phyloP scores from a whole-genome alignment of 2,113 vertebrate species.

The Acrocephalus arundinaceus region DNA sequence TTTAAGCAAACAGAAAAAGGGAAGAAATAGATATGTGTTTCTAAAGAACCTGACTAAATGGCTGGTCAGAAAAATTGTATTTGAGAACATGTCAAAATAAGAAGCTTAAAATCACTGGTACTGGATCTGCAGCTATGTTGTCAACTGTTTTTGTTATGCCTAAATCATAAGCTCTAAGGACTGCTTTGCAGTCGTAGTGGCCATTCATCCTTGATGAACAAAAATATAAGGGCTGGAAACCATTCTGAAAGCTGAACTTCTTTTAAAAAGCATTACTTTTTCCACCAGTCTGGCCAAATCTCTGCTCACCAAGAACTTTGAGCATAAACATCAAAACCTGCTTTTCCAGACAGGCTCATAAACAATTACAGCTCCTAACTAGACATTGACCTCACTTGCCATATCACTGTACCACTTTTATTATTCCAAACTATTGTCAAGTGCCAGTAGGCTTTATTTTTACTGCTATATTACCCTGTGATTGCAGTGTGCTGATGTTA shows the following conservation, averaged over 20 bases:
- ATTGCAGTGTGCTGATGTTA: neutral
- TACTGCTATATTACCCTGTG: neutral
- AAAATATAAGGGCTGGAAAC: neutral
- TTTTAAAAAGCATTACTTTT: neutral
- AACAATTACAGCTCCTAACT: constrained; percentile 12
- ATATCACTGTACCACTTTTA: neutral
- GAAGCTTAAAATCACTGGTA: neutral
- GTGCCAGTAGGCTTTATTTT: neutral
- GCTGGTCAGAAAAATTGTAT: neutral
- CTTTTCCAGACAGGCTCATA: constrained; percentile 2
- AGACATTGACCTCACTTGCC: constrained; percentile 1
- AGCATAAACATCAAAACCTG: neutral
- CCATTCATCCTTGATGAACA: neutral
- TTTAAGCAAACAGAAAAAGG: neutral
- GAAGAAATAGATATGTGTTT: neutral
- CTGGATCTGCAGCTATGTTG: neutral
- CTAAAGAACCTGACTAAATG: neutral
- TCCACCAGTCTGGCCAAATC: constrained; percentile 8
- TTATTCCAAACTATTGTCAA: neutral
- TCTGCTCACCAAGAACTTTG: neutral
- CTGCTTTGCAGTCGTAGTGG: neutral
- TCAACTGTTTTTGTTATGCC: neutral
- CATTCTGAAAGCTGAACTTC: neutral
- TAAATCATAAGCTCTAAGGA: neutral
- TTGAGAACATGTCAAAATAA: neutral